A percentile compares a stretch with the other conserved stretches of the same genome.
Evolutionary conservation across 64 coral and sea anemone genomes (phyloP).

Genomic region (Exaiptasia diaphana): DNA sequence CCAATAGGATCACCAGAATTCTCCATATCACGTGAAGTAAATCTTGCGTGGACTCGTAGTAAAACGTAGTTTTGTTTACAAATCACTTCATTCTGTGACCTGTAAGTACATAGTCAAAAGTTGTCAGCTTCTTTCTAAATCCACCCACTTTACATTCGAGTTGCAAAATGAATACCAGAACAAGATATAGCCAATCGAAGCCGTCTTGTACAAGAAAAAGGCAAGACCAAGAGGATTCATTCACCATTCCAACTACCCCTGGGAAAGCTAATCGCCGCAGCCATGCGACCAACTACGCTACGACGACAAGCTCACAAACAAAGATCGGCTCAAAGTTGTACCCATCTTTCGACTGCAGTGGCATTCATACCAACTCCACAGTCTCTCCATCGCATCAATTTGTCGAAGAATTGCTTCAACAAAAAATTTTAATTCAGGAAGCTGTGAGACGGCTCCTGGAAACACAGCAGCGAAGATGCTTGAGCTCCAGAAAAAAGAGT

Average conservation of each 20-base stretch:
- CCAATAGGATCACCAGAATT: background rate
- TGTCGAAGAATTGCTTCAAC: constrained; percentile 54
- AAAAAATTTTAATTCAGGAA: constrained; percentile 81
- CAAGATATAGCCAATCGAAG: constrained; percentile 11
- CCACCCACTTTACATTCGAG: too few species aligned
- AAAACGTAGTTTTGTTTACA: constrained; percentile 1
- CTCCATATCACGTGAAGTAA: background rate
- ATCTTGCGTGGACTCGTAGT: too few species aligned
- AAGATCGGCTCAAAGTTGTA: constrained; percentile 45
- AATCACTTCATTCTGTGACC: constrained; percentile 1
- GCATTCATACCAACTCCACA: constrained; percentile 42
- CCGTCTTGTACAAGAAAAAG: background rate
- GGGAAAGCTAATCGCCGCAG: background rate
- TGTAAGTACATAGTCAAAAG: constrained; percentile 1
- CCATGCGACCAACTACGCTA: background rate
- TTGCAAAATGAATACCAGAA: background rate
- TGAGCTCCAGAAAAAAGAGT: constrained; percentile 32
- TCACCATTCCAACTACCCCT: background rate
- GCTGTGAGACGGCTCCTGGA: constrained; percentile 62
- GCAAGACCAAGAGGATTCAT: background rate
- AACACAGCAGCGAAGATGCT: constrained; percentile 25
- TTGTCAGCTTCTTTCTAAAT: too few species aligned
- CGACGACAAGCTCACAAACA: background rate
- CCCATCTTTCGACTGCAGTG: constrained; percentile 67
- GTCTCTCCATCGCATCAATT: constrained; percentile 51